A percentile compares a stretch with the other conserved stretches of the same genome.
Conservation (phyloP, 2,888 invertebrate species). For the Cryptophagus acutangulus region DNA sequence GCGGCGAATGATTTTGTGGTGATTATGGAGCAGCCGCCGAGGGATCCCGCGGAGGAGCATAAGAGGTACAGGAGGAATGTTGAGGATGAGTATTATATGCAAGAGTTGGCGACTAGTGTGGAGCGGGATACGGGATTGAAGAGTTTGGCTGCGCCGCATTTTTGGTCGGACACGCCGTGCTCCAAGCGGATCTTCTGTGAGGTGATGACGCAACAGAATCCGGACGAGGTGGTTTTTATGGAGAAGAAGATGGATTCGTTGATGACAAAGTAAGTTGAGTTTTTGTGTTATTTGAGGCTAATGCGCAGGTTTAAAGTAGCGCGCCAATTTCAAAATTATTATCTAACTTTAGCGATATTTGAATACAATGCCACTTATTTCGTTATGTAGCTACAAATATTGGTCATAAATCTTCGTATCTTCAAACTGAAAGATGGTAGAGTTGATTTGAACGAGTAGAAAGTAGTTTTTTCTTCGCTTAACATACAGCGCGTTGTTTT, state of each 20-base stretch:
- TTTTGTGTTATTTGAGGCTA: too few species aligned
- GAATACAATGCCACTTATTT: too few species aligned
- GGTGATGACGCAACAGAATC: constrained; percentile 63
- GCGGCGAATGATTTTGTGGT: constrained; percentile 39
- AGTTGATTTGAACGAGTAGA: too few species aligned
- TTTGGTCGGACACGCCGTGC: constrained; percentile 74
- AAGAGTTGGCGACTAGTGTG: constrained; percentile 38
- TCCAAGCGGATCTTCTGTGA: constrained; percentile 74
- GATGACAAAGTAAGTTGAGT: constrained; percentile 63
- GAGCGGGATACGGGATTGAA: constrained; percentile 36
- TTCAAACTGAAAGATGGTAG: too few species aligned
- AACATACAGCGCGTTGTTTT: too few species aligned
- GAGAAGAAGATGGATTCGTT: constrained; percentile 76
- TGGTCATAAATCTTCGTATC: too few species aligned
- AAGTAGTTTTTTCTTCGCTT: constrained; percentile 29
- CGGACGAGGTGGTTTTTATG: constrained; percentile 68
- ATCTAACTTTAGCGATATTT: too few species aligned
- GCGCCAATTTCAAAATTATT: too few species aligned
- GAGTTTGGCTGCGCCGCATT: constrained; percentile 36
- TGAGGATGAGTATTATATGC: constrained; percentile 45
- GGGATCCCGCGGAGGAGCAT: constrained; percentile 20
- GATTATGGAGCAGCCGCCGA: constrained; percentile 34
- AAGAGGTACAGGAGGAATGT: constrained; percentile 40
- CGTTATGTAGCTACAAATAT: too few species aligned
- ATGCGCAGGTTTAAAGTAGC: too few species aligned